These are phyloP conservation scores for Latheticus oryzae DNA, from an alignment of 2,888 invertebrate species.

Conservation along the genomic window DNA sequence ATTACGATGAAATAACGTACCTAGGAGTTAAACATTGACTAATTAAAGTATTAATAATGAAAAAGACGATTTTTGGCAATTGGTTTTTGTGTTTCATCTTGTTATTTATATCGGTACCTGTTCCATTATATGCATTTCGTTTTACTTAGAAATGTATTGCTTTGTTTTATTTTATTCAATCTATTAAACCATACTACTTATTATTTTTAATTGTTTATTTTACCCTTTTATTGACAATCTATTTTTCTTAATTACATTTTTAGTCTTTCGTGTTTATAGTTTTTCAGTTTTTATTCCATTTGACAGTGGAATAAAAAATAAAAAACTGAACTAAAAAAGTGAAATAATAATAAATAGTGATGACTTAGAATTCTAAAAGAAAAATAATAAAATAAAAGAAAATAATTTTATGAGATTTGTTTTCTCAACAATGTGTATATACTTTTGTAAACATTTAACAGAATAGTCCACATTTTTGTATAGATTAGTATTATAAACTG, in stretches of 20 bases:
- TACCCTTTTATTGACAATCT: constrained; percentile 43
- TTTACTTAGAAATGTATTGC: constrained; percentile 23
- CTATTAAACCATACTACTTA: constrained; percentile 16
- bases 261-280: too few relatives aligned
- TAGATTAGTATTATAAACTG: constrained; percentile 45
- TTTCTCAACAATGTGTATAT: neutral
- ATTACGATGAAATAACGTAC: constrained; percentile 42
- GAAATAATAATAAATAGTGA: too few relatives aligned
- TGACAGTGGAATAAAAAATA: too few relatives aligned
- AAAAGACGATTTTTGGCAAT: constrained; percentile 21
- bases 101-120: constrained; percentile 37
- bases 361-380: constrained; percentile 38
- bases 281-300: too few relatives aligned
- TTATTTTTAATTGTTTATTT: constrained; percentile 30
- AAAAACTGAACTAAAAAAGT: too few relatives aligned
- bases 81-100: constrained; percentile 24
- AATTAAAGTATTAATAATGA: constrained; percentile 20
- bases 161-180: constrained; percentile 39
- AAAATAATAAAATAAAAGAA: constrained; percentile 1
- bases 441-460: constrained; percentile 32
- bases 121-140: constrained; percentile 23
- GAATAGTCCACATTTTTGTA: constrained; percentile 43
- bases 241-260: too few relatives aligned
- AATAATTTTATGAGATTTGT: neutral
- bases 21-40: constrained; percentile 37